phyloP scores from a whole-genome alignment of 2,113 vertebrate species.

The Tetrax tetrax region DNA sequence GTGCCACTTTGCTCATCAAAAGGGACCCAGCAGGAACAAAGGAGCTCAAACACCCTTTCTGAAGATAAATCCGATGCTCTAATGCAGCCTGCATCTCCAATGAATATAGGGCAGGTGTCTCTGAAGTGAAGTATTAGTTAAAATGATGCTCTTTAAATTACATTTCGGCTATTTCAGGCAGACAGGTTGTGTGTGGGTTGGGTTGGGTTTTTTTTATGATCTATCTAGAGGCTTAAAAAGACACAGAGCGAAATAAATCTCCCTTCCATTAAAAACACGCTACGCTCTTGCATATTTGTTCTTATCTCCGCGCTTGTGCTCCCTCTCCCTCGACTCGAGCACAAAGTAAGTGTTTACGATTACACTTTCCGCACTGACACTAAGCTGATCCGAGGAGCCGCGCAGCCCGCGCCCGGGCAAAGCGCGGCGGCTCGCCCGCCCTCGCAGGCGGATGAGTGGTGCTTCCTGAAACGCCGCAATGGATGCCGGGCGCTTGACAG shows the following conservation, averaged over 20 bases:
- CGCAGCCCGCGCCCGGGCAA: background rate
- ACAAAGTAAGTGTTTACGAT: constrained; percentile 57
- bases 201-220: constrained; percentile 62
- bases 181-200: constrained; percentile 67
- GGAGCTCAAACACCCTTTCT: constrained; percentile 15
- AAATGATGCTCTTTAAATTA: constrained; percentile 79
- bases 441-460: background rate
- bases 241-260: constrained; percentile 77
- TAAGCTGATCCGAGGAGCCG: constrained; percentile 24
- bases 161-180: constrained; percentile 70
- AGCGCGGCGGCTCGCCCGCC: rapidly evolving
- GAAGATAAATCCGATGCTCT: constrained; percentile 68
- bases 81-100: constrained; percentile 61
- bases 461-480: background rate
- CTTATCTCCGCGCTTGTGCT: constrained; percentile 33
- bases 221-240: constrained; percentile 76
- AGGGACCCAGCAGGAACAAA: constrained; percentile 37
- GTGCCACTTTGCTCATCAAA: background rate
- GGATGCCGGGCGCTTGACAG: rapidly evolving
- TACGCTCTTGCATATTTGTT: constrained; percentile 68
- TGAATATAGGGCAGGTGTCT: constrained; percentile 74
- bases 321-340: constrained; percentile 2
- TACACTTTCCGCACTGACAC: constrained; percentile 28
- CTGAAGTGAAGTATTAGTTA: constrained; percentile 73
- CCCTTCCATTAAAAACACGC: constrained; percentile 73